A percentile compares a stretch with the other conserved stretches of the same genome.
Evolutionary conservation across 2,797 vertebrate genomes (phyloP).

Genomic region (Microhierax caerulescens): DNA sequence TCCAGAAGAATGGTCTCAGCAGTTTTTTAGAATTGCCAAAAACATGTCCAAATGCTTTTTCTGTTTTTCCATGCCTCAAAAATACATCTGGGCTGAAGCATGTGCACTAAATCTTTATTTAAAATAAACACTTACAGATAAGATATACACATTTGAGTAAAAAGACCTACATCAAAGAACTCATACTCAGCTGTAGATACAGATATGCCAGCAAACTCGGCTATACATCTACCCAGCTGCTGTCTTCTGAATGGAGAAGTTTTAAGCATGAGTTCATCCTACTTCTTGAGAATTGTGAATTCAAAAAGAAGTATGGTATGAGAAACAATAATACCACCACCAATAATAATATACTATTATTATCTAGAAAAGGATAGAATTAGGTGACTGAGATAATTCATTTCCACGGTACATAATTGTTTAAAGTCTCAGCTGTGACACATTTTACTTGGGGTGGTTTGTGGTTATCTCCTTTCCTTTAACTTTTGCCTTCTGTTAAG

Average conservation of each 20-base stretch:
- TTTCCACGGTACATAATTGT: background rate
- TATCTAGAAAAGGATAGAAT: background rate
- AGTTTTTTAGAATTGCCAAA: background rate
- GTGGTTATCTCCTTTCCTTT: background rate
- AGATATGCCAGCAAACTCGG: background rate
- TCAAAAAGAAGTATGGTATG: background rate
- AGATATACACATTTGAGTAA: background rate
- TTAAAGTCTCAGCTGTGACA: background rate
- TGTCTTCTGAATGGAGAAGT: background rate
- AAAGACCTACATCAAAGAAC: background rate
- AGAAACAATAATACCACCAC: background rate
- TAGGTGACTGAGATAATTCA: background rate
- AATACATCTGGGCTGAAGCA: background rate
- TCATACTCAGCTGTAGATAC: background rate
- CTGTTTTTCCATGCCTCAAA: background rate
- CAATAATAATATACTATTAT: background rate
- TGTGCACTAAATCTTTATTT: background rate
- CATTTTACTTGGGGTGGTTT: background rate
- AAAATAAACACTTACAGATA: background rate
- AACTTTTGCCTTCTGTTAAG: background rate
- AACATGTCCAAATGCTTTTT: background rate
- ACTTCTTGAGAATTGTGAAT: background rate
- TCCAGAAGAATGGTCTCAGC: background rate
- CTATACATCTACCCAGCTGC: background rate
- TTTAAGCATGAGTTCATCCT: background rate